These are phyloP conservation scores for Thryonomys swinderianus DNA, from an alignment of 2,113 vertebrate genomes.

Conservation along the genomic window DNA sequence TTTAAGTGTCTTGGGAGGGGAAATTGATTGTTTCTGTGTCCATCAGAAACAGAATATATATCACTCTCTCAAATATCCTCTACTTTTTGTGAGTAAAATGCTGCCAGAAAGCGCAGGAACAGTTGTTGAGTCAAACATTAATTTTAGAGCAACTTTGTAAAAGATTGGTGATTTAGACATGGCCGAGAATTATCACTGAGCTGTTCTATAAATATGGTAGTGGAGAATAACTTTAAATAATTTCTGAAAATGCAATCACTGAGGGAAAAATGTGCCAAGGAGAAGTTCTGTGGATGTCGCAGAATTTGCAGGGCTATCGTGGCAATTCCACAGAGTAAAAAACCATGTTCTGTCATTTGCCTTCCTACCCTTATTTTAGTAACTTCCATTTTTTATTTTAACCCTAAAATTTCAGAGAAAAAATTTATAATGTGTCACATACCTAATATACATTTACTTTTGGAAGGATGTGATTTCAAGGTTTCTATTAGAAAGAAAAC, in stretches of 20 bases:
- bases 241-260: constrained; percentile 46
- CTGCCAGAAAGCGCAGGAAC: constrained; percentile 28
- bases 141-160: constrained; percentile 57
- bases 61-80: constrained; percentile 46
- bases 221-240: constrained; percentile 27
- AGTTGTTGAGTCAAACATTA: background rate
- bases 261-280: background rate
- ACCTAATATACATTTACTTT: background rate
- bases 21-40: constrained; percentile 30
- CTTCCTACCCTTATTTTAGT: background rate
- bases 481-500: background rate
- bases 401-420: background rate
- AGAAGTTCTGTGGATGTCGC: background rate
- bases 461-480: background rate
- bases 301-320: background rate
- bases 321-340: background rate
- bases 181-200: constrained; percentile 16
- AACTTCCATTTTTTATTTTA: background rate
- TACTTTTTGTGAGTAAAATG: constrained; percentile 34
- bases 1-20: constrained; percentile 7
- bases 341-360: background rate
- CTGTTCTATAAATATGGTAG: constrained; percentile 36
- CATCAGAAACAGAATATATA: constrained; percentile 33
- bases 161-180: constrained; percentile 48
- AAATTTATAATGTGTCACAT: background rate